phyloP scores from a whole-genome alignment of 2,113 vertebrate species.

The Pachypanchax playfairii region DNA sequence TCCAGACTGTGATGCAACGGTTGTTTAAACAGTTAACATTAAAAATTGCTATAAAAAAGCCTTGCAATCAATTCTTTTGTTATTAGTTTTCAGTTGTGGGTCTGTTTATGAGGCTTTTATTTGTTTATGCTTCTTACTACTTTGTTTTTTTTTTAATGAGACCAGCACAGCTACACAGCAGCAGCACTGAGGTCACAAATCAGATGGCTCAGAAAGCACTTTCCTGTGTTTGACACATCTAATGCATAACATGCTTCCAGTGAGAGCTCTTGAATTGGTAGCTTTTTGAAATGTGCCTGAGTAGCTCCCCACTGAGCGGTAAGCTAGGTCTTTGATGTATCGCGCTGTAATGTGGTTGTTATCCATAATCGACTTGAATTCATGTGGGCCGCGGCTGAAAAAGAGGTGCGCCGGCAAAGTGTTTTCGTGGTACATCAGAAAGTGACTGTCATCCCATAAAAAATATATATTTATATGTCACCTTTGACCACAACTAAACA shows the following conservation, averaged over 20 bases:
- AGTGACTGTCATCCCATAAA: conserved; percentile 45
- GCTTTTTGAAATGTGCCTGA: conserved; percentile 95
- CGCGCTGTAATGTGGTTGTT: conserved; percentile 94
- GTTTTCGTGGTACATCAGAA: conserved; percentile 73
- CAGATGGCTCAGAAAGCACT: conserved; percentile 91
- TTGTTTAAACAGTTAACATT: not conserved
- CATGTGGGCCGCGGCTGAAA: conserved; percentile 88
- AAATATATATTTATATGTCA: conserved; percentile 36
- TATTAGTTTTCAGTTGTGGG: not conserved
- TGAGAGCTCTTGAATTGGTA: conserved; percentile 89
- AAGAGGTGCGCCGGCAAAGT: conserved; percentile 89
- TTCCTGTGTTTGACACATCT: conserved; percentile 95
- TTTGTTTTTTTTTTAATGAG: conserved; percentile 65
- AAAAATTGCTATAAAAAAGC: no score
- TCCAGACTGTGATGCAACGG: no score
- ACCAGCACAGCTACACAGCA: conserved; percentile 79
- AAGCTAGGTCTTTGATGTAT: conserved; percentile 92
- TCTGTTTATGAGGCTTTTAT: conserved; percentile 30
- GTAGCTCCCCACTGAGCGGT: conserved; percentile 93
- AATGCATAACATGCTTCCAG: conserved; percentile 95
- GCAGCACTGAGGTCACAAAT: conserved; percentile 86
- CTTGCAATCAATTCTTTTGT: no score
- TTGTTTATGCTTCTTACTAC: conserved; percentile 14
- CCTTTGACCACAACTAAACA: conserved; percentile 55
- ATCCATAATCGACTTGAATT: conserved; percentile 97